Conservation (phyloP, 2,888 invertebrate species). For the Taenaris catops region DNA sequence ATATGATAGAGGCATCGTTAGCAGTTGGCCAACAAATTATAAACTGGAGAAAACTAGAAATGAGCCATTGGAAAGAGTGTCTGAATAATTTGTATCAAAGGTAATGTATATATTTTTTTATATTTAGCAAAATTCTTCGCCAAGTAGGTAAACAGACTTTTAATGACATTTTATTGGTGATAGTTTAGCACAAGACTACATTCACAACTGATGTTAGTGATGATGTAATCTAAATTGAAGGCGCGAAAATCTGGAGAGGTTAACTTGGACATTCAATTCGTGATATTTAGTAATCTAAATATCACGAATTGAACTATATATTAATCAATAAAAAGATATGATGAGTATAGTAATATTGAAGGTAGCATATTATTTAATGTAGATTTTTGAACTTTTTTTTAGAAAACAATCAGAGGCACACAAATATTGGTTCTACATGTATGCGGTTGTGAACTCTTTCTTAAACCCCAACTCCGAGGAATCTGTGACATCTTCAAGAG, state of each 20-base stretch:
- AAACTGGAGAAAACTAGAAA: conserved; percentile 94
- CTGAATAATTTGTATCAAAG: conserved; percentile 84
- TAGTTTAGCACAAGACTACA: too few species aligned
- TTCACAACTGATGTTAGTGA: too few species aligned
- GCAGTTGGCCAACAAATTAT: conserved; percentile 90
- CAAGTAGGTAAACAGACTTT: too few species aligned
- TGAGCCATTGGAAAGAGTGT: conserved; percentile 92
- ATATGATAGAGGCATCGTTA: conserved; percentile 86
- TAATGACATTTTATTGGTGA: too few species aligned
- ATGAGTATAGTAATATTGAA: not conserved
- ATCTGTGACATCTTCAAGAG: conserved; percentile 32
- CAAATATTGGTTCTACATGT: conserved; percentile 96
- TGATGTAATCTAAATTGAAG: too few species aligned
- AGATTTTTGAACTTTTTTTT: conserved; percentile 22
- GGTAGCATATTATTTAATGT: not conserved
- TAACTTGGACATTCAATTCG: too few species aligned
- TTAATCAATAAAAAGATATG: not conserved
- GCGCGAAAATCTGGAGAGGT: too few species aligned
- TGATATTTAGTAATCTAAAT: too few species aligned
- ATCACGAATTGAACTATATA: too few species aligned
- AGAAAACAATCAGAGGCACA: conserved; percentile 84
- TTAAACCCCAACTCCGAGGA: conserved; percentile 32
- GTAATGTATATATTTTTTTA: too few species aligned
- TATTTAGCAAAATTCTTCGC: too few species aligned
- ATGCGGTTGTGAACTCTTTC: conserved; percentile 84